A percentile compares a stretch with the other conserved stretches of the same genome.
These are phyloP conservation scores for Phrynocephalus forsythii DNA, from an alignment of 2,797 vertebrate species.

Conservation along the genomic window DNA sequence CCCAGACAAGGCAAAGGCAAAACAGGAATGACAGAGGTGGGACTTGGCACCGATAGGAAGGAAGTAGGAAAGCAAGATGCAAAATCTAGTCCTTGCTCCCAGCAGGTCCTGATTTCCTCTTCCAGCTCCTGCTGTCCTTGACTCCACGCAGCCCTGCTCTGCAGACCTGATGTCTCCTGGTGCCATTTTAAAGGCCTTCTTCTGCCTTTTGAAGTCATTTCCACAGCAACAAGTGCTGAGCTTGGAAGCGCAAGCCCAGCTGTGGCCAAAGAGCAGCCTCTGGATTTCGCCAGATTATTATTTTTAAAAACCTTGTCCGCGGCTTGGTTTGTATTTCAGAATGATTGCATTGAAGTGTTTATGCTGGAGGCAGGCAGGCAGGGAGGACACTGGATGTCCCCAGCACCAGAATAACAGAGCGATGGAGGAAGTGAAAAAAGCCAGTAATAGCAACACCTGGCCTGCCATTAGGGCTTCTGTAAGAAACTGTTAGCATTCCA, in stretches of 20 bases:
- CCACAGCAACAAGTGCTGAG: slow-evolving; percentile 18
- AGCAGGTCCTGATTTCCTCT: not conserved
- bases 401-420: not conserved
- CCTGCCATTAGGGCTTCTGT: not conserved
- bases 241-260: slow-evolving; percentile 43
- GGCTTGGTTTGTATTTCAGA: slow-evolving; percentile 1
- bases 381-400: not conserved
- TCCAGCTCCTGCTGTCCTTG: not conserved
- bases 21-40: too few relatives aligned
- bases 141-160: not conserved
- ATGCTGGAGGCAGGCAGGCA: not conserved
- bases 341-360: slow-evolving; percentile 22
- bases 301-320: slow-evolving; percentile 34
- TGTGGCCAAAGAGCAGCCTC: slow-evolving; percentile 46
- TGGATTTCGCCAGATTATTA: slow-evolving; percentile 51
- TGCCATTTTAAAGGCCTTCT: slow-evolving; percentile 17
- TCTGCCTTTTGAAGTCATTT: slow-evolving; percentile 31
- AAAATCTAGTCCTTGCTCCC: not conserved
- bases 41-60: not conserved
- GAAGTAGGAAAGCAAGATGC: not conserved
- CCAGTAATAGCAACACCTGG: not conserved
- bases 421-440: not conserved
- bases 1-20: not conserved
- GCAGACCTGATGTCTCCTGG: not conserved
- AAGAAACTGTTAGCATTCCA: too few relatives aligned